Evolutionary conservation across 2,888 invertebrate species (phyloP).

Genomic region (Drosophila mayaguana): DNA sequence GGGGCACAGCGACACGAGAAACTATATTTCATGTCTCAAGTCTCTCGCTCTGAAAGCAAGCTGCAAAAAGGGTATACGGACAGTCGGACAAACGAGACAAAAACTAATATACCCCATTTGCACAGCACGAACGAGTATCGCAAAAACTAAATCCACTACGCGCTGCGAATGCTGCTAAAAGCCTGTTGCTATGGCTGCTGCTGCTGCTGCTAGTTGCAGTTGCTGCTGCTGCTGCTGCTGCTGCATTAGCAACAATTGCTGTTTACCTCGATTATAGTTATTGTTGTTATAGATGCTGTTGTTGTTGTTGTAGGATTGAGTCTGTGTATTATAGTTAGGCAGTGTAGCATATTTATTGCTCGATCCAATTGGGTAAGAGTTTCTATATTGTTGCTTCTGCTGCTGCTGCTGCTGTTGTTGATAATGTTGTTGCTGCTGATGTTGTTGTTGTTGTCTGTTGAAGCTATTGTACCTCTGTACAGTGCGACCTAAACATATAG

Average conservation of each 20-base stretch:
- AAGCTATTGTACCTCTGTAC: slow-evolving; percentile 69
- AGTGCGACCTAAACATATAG: slow-evolving; percentile 70
- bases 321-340: slow-evolving; percentile 65
- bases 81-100: background rate
- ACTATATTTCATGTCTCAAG: background rate
- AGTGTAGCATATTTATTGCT: slow-evolving; percentile 68
- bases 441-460: slow-evolving; percentile 59
- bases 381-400: slow-evolving; percentile 82
- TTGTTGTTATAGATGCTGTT: slow-evolving; percentile 52
- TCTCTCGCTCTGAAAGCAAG: background rate
- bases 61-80: too few relatives aligned
- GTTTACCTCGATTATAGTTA: slow-evolving; percentile 76
- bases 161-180: slow-evolving; percentile 23
- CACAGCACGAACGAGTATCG: slow-evolving; percentile 1
- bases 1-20: too few relatives aligned
- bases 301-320: slow-evolving; percentile 62
- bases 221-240: slow-evolving; percentile 21
- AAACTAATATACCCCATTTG: background rate
- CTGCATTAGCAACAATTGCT: slow-evolving; percentile 24
- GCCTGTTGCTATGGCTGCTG: slow-evolving; percentile 25
- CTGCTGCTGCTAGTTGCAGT: slow-evolving; percentile 6
- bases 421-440: slow-evolving; percentile 40
- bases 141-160: slow-evolving; percentile 20
- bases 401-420: slow-evolving; percentile 62
- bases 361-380: slow-evolving; percentile 81